Percentiles rank a stretch among this genome's conserved stretches.
Conservation (phyloP, 2,797 vertebrate genomes). For the Glyptemys insculpta region DNA sequence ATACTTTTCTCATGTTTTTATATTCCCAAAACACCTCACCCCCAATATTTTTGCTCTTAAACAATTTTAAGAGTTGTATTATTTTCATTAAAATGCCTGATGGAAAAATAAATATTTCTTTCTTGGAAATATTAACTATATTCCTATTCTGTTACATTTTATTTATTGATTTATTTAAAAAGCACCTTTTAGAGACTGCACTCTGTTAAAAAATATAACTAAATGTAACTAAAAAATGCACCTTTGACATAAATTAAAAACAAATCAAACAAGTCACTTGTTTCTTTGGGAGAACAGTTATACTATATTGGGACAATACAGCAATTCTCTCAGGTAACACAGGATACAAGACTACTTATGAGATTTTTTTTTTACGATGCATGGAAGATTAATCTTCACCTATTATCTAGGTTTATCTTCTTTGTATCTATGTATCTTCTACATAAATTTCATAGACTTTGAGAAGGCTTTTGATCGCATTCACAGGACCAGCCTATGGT, state of each 20-base stretch:
- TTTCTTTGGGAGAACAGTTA: background rate
- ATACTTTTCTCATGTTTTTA: background rate
- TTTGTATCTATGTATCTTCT: background rate
- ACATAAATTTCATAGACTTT: too few species aligned
- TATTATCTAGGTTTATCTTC: background rate
- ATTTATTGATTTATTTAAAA: background rate
- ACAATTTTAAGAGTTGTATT: constrained; percentile 1
- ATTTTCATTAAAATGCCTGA: too few species aligned
- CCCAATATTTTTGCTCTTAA: constrained; percentile 12
- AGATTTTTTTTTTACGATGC: background rate
- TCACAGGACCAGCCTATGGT: too few species aligned
- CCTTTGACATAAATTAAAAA: background rate
- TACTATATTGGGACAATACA: background rate
- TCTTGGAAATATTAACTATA: background rate
- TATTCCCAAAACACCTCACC: background rate
- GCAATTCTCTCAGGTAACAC: background rate
- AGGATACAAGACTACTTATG: background rate
- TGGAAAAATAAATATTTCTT: background rate
- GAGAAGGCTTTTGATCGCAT: too few species aligned
- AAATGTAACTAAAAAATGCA: background rate
- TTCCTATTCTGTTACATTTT: background rate
- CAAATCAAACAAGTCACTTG: background rate
- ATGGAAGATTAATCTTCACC: background rate
- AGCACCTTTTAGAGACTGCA: background rate
- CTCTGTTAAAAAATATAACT: background rate